Evolutionary conservation across 1,140 invertebrate genomes (phyloP).

Genomic region (Drosophila elegans): DNA sequence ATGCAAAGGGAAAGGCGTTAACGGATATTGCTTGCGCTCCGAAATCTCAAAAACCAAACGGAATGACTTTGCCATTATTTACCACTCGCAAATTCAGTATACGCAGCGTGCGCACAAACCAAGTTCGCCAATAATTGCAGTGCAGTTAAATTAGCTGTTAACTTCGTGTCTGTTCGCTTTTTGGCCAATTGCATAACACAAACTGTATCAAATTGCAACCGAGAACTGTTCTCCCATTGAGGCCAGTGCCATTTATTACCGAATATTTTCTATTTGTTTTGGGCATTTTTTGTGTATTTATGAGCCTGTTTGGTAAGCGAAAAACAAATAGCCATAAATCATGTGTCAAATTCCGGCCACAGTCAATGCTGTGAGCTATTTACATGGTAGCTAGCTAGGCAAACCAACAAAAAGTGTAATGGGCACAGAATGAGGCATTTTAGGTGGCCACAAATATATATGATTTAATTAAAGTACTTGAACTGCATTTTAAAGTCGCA

Average conservation of each 20-base stretch:
- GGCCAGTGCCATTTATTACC: slow-evolving; percentile 26
- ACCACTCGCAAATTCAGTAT: slow-evolving; percentile 63
- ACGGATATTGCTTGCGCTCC: slow-evolving; percentile 66
- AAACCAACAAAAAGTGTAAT: slow-evolving; percentile 23
- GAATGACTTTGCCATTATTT: slow-evolving; percentile 51
- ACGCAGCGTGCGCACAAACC: slow-evolving; percentile 48
- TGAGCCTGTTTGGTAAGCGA: slow-evolving; percentile 66
- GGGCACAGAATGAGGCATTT: background rate
- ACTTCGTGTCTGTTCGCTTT: slow-evolving; percentile 15
- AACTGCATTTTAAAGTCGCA: slow-evolving; percentile 58
- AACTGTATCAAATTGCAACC: slow-evolving; percentile 13
- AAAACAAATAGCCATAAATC: slow-evolving; percentile 69
- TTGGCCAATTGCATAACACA: slow-evolving; percentile 24
- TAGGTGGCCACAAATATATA: background rate
- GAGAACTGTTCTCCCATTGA: slow-evolving; percentile 27
- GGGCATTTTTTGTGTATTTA: slow-evolving; percentile 57
- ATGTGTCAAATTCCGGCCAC: slow-evolving; percentile 50
- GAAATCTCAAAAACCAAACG: slow-evolving; percentile 22
- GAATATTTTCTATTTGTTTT: slow-evolving; percentile 32
- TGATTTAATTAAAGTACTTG: slow-evolving; percentile 60
- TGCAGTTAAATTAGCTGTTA: slow-evolving; percentile 22
- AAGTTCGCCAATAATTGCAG: slow-evolving; percentile 22
- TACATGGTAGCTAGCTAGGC: background rate
- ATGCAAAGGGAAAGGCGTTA: slow-evolving; percentile 31
- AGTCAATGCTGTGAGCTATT: slow-evolving; percentile 31